Evolutionary conservation across 2,113 vertebrate genomes (phyloP), one percentile per base, ranked within the genome.

Genomic region (Odontophorus gujanensis): DNA sequence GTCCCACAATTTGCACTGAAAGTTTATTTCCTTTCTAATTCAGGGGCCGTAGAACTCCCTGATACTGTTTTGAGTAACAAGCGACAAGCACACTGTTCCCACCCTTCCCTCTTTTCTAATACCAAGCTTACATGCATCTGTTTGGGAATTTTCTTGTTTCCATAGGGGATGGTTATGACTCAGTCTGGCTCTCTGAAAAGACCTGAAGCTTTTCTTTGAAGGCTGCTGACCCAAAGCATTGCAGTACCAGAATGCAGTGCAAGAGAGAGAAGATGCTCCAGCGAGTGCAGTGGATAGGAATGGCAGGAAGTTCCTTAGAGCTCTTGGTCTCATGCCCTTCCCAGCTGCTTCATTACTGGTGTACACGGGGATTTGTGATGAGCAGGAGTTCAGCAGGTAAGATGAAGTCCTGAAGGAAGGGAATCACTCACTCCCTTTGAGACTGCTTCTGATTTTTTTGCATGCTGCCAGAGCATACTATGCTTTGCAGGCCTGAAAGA

Each of bases 11-110:
- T 72, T 43, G 55, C 55, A 36, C 24, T 71, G 40, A 38, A 90
- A 81, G 58, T 90, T 92, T 90, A 81, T 89, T 90, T 91, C 45
- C 43, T 75, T 86, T 85, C 77, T 67, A 83, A 83, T 72, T 95
- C 61, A 57, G 38, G 38, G 28, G 14, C 66, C 59, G 25, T 34
- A 71, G 18, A 32, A 5, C 79, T 94, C 87, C 42, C 76, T 65
- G 25, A 30, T 71, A 43, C 69, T 95, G 55, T 88, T 92, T 75
- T 74, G 73, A 90, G 57, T 74, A 24, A 81, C 85, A 93, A 73
- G 24, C 8, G 2, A 24, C 28, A 71, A 88, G 38, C 12, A 78
- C 18, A 2, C 50, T 40, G 25, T 78, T 81, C 22, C 65, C 45
- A 55, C 11, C 59, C 22, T 90, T 83, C 69, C 51, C 22, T 38